Percentiles rank a stretch among this genome's conserved stretches.
phyloP scores from a whole-genome alignment of 1,140 invertebrate genomes.

The Calephelis nemesis region DNA sequence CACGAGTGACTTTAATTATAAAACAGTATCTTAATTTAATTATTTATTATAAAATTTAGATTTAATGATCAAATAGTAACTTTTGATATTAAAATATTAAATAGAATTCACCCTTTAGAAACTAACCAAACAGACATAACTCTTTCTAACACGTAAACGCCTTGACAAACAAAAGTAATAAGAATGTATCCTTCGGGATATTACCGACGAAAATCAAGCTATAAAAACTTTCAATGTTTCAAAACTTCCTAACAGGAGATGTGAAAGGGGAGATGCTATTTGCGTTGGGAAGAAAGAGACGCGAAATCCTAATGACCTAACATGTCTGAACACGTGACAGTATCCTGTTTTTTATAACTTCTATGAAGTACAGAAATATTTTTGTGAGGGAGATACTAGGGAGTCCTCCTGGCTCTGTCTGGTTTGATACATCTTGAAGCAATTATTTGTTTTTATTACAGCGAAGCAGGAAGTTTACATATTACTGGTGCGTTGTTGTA shows the following conservation, averaged over 20 bases:
- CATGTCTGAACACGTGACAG: constrained; percentile 31
- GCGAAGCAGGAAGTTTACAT: no score
- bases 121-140: neutral
- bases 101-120: no score
- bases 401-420: neutral
- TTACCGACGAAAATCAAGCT: constrained; percentile 11
- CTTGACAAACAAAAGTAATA: constrained; percentile 11
- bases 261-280: neutral
- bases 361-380: constrained; percentile 29
- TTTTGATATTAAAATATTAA: no score
- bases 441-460: no score
- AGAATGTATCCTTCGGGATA: constrained; percentile 8
- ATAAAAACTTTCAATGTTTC: constrained; percentile 8
- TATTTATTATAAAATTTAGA: no score
- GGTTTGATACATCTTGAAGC: neutral
- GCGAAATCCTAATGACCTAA: constrained; percentile 24
- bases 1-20: no score
- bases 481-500: no score
- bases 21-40: no score
- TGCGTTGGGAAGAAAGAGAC: constrained; percentile 18
- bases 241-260: constrained; percentile 5
- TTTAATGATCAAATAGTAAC: no score
- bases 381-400: neutral
- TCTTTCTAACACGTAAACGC: neutral
- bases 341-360: constrained; percentile 38